Evolutionary conservation across 2,888 invertebrate species (phyloP).

Genomic region (Synergus umbraculus): DNA sequence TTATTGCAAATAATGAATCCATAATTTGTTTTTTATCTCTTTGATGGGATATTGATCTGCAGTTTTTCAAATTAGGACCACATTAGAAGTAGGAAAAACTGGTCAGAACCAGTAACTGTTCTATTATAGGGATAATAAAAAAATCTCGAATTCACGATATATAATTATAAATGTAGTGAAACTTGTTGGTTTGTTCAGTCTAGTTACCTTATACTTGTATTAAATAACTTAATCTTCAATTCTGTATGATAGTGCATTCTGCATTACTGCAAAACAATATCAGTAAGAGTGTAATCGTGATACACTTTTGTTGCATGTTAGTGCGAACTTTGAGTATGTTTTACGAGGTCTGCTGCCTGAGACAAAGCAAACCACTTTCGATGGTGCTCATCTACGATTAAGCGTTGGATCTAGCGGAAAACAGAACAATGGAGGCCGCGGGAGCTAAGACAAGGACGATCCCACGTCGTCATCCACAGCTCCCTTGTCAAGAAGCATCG

Average conservation of each 20-base stretch:
- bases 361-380: constrained; percentile 72
- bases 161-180: too few species aligned
- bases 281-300: constrained; percentile 44
- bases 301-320: constrained; percentile 60
- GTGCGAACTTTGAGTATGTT: constrained; percentile 46
- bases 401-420: constrained; percentile 54
- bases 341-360: constrained; percentile 47
- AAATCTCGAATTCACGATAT: too few species aligned
- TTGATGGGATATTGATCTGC: too few species aligned
- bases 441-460: constrained; percentile 76
- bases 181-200: too few species aligned
- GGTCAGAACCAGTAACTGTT: too few species aligned
- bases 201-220: too few species aligned
- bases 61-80: too few species aligned
- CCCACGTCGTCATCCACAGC: constrained; percentile 70
- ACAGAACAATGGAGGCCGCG: constrained; percentile 75
- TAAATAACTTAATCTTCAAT: too few species aligned
- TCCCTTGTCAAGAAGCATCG: constrained; percentile 49
- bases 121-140: too few species aligned
- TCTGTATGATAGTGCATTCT: neutral
- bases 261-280: neutral
- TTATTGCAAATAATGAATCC: too few species aligned
- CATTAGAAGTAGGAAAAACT: too few species aligned
- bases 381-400: constrained; percentile 59
- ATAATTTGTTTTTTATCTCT: too few species aligned